A percentile compares a stretch with the other conserved stretches of the same genome.
Conservation (phyloP, 2,888 invertebrate species). For the Bibio marci region DNA sequence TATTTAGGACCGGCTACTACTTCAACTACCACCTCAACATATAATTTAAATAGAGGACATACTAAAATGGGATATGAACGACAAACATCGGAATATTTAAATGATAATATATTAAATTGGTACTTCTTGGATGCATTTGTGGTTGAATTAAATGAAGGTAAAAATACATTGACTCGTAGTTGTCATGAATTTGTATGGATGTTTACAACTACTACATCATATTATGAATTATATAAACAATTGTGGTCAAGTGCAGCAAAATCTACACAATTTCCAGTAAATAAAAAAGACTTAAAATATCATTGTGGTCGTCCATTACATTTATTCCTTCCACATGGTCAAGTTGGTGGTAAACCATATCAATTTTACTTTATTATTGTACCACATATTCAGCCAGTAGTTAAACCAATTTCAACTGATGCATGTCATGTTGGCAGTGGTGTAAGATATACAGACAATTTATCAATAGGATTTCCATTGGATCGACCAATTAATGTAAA, state of each 20-base stretch:
- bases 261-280: conserved; percentile 31
- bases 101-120: conserved; percentile 42
- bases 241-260: conserved; percentile 31
- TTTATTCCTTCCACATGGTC: conserved; percentile 46
- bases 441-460: conserved; percentile 33
- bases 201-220: conserved; percentile 38
- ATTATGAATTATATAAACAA: conserved; percentile 30
- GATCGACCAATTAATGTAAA: conserved; percentile 44
- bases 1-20: conserved; percentile 41
- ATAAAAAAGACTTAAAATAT: conserved; percentile 29
- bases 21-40: conserved; percentile 31
- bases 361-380: conserved; percentile 41
- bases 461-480: conserved; percentile 56
- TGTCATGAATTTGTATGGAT: conserved; percentile 49
- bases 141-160: conserved; percentile 40
- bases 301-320: conserved; percentile 43
- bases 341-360: conserved; percentile 41
- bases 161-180: conserved; percentile 33
- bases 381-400: conserved; percentile 31
- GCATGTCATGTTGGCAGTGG: conserved; percentile 34
- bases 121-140: conserved; percentile 47
- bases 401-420: conserved; percentile 27
- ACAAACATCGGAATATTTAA: conserved; percentile 36
- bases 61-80: conserved; percentile 36
- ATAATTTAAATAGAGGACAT: conserved; percentile 38